Conservation (phyloP, 37 sponge, comb jelly and placozoan genomes). For the Beroe forskalii region DNA sequence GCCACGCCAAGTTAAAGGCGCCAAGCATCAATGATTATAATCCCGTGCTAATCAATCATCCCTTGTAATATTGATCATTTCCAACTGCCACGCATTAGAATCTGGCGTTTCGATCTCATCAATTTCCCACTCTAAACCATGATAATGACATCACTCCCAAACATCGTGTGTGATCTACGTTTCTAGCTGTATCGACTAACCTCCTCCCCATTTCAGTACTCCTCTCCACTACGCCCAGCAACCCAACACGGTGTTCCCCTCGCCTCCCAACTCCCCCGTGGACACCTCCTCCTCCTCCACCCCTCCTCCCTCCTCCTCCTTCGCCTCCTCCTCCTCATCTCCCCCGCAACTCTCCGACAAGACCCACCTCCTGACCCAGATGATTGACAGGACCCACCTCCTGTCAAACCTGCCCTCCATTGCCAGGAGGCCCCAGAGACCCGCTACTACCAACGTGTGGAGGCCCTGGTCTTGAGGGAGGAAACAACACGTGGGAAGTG, state of each 20-base stretch:
- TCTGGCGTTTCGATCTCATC: too few species aligned
- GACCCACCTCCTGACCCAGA: neutral
- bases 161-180: too few species aligned
- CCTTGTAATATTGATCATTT: too few species aligned
- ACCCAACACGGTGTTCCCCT: neutral
- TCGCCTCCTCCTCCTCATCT: neutral
- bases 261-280: conserved; percentile 43
- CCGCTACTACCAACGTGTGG: neutral
- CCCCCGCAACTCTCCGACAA: conserved; percentile 38
- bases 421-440: neutral
- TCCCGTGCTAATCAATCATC: too few species aligned
- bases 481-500: neutral
- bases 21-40: too few species aligned
- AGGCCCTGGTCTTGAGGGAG: conserved; percentile 40
- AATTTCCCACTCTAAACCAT: too few species aligned
- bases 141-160: too few species aligned
- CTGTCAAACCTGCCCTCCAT: conserved; percentile 6
- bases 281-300: conserved; percentile 17
- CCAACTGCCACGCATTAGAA: too few species aligned
- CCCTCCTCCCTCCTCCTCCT: neutral
- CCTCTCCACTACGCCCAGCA: conserved; percentile 30
- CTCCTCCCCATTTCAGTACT: conserved; percentile 47
- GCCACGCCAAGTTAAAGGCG: too few species aligned
- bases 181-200: too few species aligned
- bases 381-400: neutral